A percentile compares a stretch with the other conserved stretches of the same genome.
These are phyloP conservation scores for Herpailurus yagouaroundi DNA, from an alignment of 2,113 vertebrate genomes.

Conservation along the genomic window DNA sequence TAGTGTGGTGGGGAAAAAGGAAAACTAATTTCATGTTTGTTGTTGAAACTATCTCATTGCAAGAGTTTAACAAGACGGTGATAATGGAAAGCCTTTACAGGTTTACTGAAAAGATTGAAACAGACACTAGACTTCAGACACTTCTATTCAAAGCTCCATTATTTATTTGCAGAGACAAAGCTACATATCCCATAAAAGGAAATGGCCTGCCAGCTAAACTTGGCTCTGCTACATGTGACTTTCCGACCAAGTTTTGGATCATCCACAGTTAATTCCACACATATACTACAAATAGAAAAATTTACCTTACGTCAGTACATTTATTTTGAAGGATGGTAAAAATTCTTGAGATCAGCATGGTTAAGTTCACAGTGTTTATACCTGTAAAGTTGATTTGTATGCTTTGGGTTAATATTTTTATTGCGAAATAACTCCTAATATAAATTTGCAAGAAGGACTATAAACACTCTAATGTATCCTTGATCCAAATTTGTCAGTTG, in stretches of 20 bases:
- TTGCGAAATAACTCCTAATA: conserved; percentile 41
- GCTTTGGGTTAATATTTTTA: background rate
- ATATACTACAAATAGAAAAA: background rate
- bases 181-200: background rate
- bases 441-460: background rate
- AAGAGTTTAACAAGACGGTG: background rate
- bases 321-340: conserved; percentile 5
- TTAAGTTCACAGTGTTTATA: background rate
- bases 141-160: background rate
- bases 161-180: conserved; percentile 5
- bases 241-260: background rate
- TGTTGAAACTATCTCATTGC: background rate
- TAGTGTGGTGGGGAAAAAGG: background rate
- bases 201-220: background rate
- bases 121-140: background rate
- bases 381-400: background rate
- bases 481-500: background rate
- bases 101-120: background rate
- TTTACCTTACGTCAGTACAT: background rate
- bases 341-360: background rate
- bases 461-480: background rate
- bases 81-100: background rate
- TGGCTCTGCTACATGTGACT: background rate
- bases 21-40: background rate
- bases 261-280: background rate